A percentile compares a stretch with the other conserved stretches of the same genome.
phyloP scores from a whole-genome alignment of 1,140 invertebrate genomes.

The Ceratina japonica region DNA sequence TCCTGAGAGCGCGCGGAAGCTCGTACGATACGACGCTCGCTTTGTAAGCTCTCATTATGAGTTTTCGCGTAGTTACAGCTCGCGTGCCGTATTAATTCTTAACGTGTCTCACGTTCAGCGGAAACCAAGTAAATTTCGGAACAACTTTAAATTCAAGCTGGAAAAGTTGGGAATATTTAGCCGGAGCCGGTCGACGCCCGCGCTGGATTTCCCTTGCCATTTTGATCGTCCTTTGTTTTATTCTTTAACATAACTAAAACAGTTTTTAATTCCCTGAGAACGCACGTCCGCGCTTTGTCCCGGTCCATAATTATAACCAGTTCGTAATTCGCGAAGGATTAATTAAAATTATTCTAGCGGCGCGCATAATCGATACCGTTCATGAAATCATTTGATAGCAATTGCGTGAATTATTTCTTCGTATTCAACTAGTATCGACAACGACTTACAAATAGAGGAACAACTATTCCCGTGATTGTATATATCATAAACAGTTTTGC shows the following conservation, averaged over 20 bases:
- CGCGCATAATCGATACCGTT: neutral
- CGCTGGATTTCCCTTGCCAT: too few species aligned
- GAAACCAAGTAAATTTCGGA: neutral
- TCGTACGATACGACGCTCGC: neutral
- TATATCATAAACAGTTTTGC: neutral
- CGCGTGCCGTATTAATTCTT: slow-evolving; percentile 7
- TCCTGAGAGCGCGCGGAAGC: neutral
- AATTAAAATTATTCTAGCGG: neutral
- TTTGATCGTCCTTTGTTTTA: too few species aligned
- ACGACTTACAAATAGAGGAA: neutral
- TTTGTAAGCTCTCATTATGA: slow-evolving; percentile 22
- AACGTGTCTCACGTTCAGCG: neutral
- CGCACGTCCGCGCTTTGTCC: too few species aligned
- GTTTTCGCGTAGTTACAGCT: neutral
- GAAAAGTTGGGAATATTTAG: too few species aligned
- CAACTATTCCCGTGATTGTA: too few species aligned
- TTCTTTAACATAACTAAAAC: too few species aligned
- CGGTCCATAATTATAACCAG: too few species aligned
- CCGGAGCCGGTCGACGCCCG: too few species aligned
- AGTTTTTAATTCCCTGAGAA: neutral
- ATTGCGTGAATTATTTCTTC: neutral
- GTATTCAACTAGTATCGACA: neutral
- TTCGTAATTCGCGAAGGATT: too few species aligned
- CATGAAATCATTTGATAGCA: neutral
- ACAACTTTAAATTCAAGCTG: too few species aligned